A percentile compares a stretch with the other conserved stretches of the same genome.
These are phyloP conservation scores for Cisticola juncidis DNA, from an alignment of 2,113 vertebrate species.

Conservation along the genomic window DNA sequence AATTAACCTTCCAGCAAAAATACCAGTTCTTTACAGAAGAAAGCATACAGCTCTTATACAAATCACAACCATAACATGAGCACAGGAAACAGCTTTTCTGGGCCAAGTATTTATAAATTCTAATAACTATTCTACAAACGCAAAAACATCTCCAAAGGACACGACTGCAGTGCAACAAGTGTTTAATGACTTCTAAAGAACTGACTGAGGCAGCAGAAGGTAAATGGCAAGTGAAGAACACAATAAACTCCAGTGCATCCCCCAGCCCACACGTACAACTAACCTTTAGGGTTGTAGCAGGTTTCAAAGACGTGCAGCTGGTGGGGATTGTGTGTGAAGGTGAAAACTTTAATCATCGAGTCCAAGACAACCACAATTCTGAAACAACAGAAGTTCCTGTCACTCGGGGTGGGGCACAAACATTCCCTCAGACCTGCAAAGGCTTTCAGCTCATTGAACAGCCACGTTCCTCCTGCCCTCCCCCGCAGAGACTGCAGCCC, in stretches of 20 bases:
- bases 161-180: not conserved
- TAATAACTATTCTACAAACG: not conserved
- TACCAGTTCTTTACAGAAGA: not conserved
- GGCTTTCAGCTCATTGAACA: not conserved
- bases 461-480: not conserved
- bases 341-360: constrained; percentile 99
- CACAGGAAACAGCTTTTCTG: not conserved
- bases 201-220: not conserved
- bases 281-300: constrained; percentile 98
- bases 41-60: not conserved
- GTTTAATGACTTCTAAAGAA: not conserved
- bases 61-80: not conserved
- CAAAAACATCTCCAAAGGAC: not conserved
- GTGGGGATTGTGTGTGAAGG: constrained; percentile 98
- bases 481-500: not conserved
- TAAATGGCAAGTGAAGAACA: not conserved
- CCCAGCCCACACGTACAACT: not conserved
- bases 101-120: not conserved
- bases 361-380: constrained; percentile 98
- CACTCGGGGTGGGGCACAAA: not conserved
- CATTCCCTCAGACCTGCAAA: not conserved
- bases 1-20: not conserved
- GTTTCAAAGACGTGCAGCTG: constrained; percentile 98
- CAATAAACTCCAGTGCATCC: not conserved
- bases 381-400: constrained; percentile 40